phyloP scores from a whole-genome alignment of 2,888 invertebrate genomes.

The Tenodera sinensis region DNA sequence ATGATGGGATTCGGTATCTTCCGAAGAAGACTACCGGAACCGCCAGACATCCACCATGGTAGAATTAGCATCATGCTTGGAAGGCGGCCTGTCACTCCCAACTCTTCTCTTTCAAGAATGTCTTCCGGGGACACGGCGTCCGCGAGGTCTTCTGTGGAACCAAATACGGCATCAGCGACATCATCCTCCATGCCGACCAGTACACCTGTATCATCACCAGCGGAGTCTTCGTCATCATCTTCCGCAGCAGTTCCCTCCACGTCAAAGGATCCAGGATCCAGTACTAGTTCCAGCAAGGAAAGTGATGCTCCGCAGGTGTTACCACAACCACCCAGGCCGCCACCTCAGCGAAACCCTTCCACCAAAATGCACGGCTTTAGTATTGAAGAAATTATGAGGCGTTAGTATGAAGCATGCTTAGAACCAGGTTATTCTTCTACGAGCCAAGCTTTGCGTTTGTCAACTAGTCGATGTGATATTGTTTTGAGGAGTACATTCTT shows the following conservation, averaged over 20 bases:
- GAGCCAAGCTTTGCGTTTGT: not conserved
- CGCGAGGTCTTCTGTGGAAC: slow-evolving; percentile 34
- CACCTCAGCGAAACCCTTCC: slow-evolving; percentile 53
- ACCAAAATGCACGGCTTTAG: slow-evolving; percentile 77
- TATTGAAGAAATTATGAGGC: slow-evolving; percentile 88
- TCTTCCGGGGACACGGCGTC: not conserved
- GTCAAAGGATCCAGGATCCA: not conserved
- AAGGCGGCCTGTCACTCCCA: not conserved
- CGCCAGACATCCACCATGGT: slow-evolving; percentile 32
- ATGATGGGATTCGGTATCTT: slow-evolving; percentile 38
- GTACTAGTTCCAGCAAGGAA: not conserved
- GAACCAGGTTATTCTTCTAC: not conserved
- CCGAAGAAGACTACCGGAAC: slow-evolving; percentile 34
- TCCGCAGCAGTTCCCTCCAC: slow-evolving; percentile 31
- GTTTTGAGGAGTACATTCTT: not conserved
- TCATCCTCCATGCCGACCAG: slow-evolving; percentile 30
- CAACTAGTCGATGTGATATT: not conserved
- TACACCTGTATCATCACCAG: slow-evolving; percentile 38
- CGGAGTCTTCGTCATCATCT: slow-evolving; percentile 48
- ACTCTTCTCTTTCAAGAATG: not conserved
- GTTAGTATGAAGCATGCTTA: slow-evolving; percentile 48
- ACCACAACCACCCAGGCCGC: slow-evolving; percentile 39
- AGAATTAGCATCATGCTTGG: slow-evolving; percentile 2
- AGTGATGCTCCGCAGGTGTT: slow-evolving; percentile 39
- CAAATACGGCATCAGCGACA: slow-evolving; percentile 29